phyloP scores from a whole-genome alignment of 2,888 invertebrate species.

The Drosophila kanekoi region DNA sequence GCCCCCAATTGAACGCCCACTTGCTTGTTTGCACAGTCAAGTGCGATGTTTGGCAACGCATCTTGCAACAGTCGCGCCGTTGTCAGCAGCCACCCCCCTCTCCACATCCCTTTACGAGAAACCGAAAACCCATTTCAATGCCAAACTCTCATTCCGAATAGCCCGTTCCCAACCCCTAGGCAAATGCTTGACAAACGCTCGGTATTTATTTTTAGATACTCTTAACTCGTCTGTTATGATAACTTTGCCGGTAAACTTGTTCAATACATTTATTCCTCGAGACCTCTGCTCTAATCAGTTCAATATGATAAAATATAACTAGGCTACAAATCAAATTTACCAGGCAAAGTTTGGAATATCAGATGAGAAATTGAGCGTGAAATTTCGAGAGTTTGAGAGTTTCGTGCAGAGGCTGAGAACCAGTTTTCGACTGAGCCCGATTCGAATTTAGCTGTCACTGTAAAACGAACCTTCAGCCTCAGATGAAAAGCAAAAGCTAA shows the following conservation, averaged over 20 bases:
- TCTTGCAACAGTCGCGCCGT: slow-evolving; percentile 51
- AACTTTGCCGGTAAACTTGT: background rate
- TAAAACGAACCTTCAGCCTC: too few relatives aligned
- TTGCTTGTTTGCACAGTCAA: slow-evolving; percentile 80
- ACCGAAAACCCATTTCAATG: slow-evolving; percentile 7
- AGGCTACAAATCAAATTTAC: too few relatives aligned
- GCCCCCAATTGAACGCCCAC: slow-evolving; percentile 51
- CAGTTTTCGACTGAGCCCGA: too few relatives aligned
- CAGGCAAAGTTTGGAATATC: too few relatives aligned
- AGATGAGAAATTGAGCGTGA: too few relatives aligned
- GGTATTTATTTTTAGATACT: slow-evolving; percentile 1
- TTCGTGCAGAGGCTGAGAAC: too few relatives aligned
- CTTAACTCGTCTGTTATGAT: slow-evolving; percentile 1
- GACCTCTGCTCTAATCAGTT: background rate
- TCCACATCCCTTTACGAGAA: background rate
- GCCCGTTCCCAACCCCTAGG: slow-evolving; percentile 14
- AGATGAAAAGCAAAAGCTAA: too few relatives aligned
- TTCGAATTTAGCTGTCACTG: too few relatives aligned
- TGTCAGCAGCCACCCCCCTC: background rate
- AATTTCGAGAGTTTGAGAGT: too few relatives aligned
- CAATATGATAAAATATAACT: background rate
- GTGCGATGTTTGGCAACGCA: slow-evolving; percentile 77
- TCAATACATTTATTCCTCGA: background rate
- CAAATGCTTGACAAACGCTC: slow-evolving; percentile 4
- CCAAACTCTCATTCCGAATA: slow-evolving; percentile 17